Base-by-base conservation (phyloP, 2,888 invertebrate species). In the Sialis fuliginosa region DNA sequence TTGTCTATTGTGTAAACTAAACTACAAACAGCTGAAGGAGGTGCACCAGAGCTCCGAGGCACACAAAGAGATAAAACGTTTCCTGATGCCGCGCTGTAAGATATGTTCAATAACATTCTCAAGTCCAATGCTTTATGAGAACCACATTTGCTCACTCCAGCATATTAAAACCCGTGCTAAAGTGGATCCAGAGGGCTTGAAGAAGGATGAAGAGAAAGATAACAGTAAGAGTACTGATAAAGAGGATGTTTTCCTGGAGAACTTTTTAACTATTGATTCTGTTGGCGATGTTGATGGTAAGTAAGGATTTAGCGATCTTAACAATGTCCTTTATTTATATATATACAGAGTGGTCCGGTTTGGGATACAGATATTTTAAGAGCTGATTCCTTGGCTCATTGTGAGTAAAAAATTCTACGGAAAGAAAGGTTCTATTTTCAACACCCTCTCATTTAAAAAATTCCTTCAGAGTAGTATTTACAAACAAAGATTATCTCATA, bases 231-330 rank as follows among this genome's bases (percentile, higher is more conserved):
- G 43, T 30, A 45, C 70, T 45, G 71, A 71, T 3, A 74, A 74
- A 53, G 63, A 61, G 1, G 75, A 74, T 41, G 75, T 82, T 5
- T 82, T 85, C 65, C 69, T 88, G 52, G 86, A 86, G 53, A 85
- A 86, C 59, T 88, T 87, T 59, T 82, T 86, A 72, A 87, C 88
- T 1, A 74, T 89, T n/a, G 88, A 89, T 64, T 87, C 88, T 4
- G 84, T 88, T 33, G 88, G 88, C 6, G 86, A 86, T 63, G 82
- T 83, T 30, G 86, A 86, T 64, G 82, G 79, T 77, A 67, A 66
- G 62, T 57, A 54, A 5, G 22, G 22, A 22, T 22, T 22, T 22
- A 22, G 22, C 4, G 4, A 22, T 22, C 22, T 22, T 22, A 22
- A 22, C 22, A 22, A 22, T n/a, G n/a, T n/a, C n/a, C n/a, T n/a